Base-by-base conservation (phyloP, 2,113 vertebrate species). In the Polypterus bichir region DNA sequence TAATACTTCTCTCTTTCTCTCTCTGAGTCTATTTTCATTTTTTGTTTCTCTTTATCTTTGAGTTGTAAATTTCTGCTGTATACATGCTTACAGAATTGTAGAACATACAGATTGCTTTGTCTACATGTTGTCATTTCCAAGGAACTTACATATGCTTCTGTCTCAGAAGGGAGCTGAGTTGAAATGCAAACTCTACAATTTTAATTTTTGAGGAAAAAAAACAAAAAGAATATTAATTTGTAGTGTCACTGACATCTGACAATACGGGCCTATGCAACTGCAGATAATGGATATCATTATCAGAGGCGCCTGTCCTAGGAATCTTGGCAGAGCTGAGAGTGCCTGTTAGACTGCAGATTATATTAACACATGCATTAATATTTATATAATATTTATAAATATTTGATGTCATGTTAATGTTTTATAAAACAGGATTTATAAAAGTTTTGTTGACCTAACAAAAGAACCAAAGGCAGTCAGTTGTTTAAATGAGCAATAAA, bases 341-440 rank as follows among this genome's bases (percentile, higher is more conserved):
- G 82, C 86, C 87, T 85, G 80, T 83, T 83, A 82, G 85, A 81
- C 84, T 82, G 84, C 85, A 82, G 80, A 83, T 85, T 88, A 84
- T 88, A 86, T 88, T 88, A 88, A 88, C 82, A 84, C 86, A 84
- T 75, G 76, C 86, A 89, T 92, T 85, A 89, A 92, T 91, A 90
- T 90, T 91, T 88, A 90, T 90, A 86, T 85, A 89, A 92, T 91
- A 90, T 90, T 91, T 88, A 90, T 90, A 86, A 89, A 87, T 84
- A 81, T 84, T 86, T 89, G 78, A 90, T 88, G 84, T 83, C 85
- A 88, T 86, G 77, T 86, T 87, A 88, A 88, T 87, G 87, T 89
- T 91, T 89, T 79, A 88, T 88, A 81, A 81, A 84, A 73, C 76
- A 83, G 86, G 81, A 88, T 87, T 87, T 86, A 86, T 87, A 81